phyloP scores from a whole-genome alignment of 92 coral and sea anemone genomes.

The Desmophyllum pertusum region DNA sequence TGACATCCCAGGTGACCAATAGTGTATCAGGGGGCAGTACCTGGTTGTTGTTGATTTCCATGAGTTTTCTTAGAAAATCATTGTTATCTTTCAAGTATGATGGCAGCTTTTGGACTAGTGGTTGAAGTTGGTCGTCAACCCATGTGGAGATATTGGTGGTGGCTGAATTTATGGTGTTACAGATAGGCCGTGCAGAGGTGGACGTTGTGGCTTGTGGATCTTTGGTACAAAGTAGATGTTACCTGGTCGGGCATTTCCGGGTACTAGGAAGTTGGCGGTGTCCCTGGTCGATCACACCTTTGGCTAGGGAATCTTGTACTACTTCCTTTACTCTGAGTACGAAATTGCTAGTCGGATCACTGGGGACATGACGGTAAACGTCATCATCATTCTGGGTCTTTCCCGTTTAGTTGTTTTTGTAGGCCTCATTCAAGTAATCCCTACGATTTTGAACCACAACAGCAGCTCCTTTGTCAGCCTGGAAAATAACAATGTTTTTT shows the following conservation, averaged over 20 bases:
- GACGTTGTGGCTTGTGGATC: too few relatives aligned
- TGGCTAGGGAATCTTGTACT: background rate
- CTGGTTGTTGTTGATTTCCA: background rate
- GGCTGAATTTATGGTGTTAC: too few relatives aligned
- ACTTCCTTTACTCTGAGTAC: background rate
- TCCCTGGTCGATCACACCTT: background rate
- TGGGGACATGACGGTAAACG: background rate
- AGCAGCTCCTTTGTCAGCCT: slow-evolving; percentile 1
- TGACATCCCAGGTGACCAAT: slow-evolving; percentile 24
- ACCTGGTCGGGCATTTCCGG: too few relatives aligned
- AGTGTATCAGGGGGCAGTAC: slow-evolving; percentile 15
- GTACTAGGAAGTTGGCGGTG: background rate
- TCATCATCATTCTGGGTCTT: too few relatives aligned
- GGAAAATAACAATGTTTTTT: slow-evolving; percentile 12
- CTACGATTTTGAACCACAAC: background rate
- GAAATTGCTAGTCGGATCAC: background rate
- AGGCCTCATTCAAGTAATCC: too few relatives aligned
- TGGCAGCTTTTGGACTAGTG: background rate
- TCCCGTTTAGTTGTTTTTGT: too few relatives aligned
- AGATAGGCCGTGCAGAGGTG: too few relatives aligned
- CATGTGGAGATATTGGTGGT: too few relatives aligned
- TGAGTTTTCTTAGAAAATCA: background rate
- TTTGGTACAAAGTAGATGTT: too few relatives aligned
- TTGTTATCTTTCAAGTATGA: background rate
- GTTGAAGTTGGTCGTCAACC: background rate